A percentile compares a stretch with the other conserved stretches of the same genome.
Evolutionary conservation across 1,140 invertebrate genomes (phyloP).

Genomic region (Amphibalanus amphitrite): DNA sequence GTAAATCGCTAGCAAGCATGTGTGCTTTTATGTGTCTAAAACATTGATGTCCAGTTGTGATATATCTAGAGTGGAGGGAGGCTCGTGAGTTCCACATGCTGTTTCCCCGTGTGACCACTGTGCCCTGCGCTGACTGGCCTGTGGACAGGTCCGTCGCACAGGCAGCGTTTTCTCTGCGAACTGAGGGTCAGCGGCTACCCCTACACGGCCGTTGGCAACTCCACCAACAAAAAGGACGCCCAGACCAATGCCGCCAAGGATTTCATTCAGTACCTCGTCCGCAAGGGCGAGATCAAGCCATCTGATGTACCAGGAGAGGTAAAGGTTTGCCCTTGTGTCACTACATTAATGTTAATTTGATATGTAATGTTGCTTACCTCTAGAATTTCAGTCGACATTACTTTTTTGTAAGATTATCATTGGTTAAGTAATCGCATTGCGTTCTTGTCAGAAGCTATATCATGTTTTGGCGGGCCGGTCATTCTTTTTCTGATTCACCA

Average conservation of each 20-base stretch:
- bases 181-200: conserved; percentile 52
- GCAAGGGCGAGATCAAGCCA: conserved; percentile 43
- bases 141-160: conserved; percentile 68
- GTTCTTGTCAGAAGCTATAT: too few relatives aligned
- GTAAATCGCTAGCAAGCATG: conserved; percentile 11
- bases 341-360: too few relatives aligned
- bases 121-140: too few relatives aligned
- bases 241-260: conserved; percentile 81
- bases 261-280: conserved; percentile 71
- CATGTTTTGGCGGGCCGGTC: too few relatives aligned
- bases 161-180: conserved; percentile 81
- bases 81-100: too few relatives aligned
- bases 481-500: conserved; percentile 4
- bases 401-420: too few relatives aligned
- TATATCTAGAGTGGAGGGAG: not conserved
- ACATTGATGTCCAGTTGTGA: not conserved
- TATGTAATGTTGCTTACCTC: too few relatives aligned
- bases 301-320: conserved; percentile 41
- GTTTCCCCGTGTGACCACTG: too few relatives aligned
- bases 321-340: not conserved
- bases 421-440: too few relatives aligned
- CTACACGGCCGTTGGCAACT: conserved; percentile 84
- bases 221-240: conserved; percentile 84
- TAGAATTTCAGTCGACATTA: too few relatives aligned
- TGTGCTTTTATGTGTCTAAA: conserved; percentile 6